Evolutionary conservation across 2,888 invertebrate species (phyloP), one percentile per base, ranked within the genome.

Genomic region (Ichneumon xanthorius): DNA sequence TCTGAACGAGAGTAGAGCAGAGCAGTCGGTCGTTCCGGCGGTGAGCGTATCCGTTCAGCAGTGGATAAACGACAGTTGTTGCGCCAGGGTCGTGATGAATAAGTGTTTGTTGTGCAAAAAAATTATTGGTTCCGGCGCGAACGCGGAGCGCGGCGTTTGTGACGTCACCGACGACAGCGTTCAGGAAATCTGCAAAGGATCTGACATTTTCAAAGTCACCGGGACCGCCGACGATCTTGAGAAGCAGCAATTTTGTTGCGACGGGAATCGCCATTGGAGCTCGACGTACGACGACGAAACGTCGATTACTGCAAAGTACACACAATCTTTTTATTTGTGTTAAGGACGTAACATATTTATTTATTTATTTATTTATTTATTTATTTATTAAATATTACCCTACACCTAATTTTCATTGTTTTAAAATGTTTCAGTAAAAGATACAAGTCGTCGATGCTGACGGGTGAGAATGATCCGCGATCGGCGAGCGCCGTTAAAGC

Each of bases 401-500:
- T n/a, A n/a, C n/a, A n/a, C 80, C 84, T 65, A 48, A 84, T 84
- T 65, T 30, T 67, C 65, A n/a, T 70, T 26, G n/a, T 48, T 50
- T 30, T 76, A 33, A 71, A 53, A 19, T 4, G 5, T 16, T 70
- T 55, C 45, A 86, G 84, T 14, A 82, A 77, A 68, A 86, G 83
- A 86, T 89, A 93, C 82, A 92, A 93, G 91, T 95, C 95, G 61
- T 94, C 95, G 86, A 95, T 95, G 94, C 89, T 94, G 14, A 94
- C 94, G 0, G 88, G 91, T 6, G 94, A 95, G 87, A 94, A 94
- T 71, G 96, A 96, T 91, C 94, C 94, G 0, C 91, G 94, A 58
- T 95, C 96, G 0, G 93, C 96, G 0, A 94, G 94, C 72, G 95
- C 95, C 86, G 93, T 96, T 0, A 87, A 94, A 94, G 85, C 87